Evolutionary conservation across 2,113 vertebrate species (phyloP), one percentile per base, ranked within the genome.

Genomic region (Delphinapterus leucas): DNA sequence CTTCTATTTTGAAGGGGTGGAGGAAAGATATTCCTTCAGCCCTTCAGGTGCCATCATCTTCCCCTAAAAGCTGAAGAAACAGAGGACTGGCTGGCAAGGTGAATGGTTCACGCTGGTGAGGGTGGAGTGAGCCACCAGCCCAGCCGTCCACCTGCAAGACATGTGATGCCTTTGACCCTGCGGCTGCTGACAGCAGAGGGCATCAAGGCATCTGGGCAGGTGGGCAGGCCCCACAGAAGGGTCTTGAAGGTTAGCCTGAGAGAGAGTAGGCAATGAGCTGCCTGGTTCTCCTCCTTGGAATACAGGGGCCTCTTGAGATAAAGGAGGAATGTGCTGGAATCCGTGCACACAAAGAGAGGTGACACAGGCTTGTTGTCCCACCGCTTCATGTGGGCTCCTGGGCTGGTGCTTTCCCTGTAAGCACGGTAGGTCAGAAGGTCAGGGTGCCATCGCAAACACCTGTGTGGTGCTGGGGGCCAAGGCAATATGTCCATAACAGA

Each of bases 311-410:
- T 73, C 92, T 73, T 0, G 1, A 38, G 36, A 83, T 20, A 13
- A 63, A 76, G 67, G 28, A 33, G 25, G 36, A 47, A 55, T 44
- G 74, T 73, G 15, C 92, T 74, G 74, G 70, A 73, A 83, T 65
- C 53, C 0, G 0, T 1, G 17, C 25, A 26, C 5, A 31, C 17
- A 15, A 33, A 17, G 23, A 60, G 26, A 9, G 13, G 55, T 1
- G 25, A 81, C 58, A 12, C 18, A 14, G 33, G 12, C n/a, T 47
- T 71, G 47, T 44, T 31, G 31, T 31, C 58, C 58, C 25, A 1
- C 17, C 0, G 1, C 55, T 47, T 61, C 9, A 1, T 8, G 38
- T 8, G 77, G 36, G 36, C 80, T 44, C 53, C 67, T 2, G 31
- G 33, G 20, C 55, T 74, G 47, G 44, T 58, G 47, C 21, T 85